Evolutionary conservation across 1,140 invertebrate genomes (phyloP), one percentile per base, ranked within the genome.

Genomic region (Ostrea denselamellosa): DNA sequence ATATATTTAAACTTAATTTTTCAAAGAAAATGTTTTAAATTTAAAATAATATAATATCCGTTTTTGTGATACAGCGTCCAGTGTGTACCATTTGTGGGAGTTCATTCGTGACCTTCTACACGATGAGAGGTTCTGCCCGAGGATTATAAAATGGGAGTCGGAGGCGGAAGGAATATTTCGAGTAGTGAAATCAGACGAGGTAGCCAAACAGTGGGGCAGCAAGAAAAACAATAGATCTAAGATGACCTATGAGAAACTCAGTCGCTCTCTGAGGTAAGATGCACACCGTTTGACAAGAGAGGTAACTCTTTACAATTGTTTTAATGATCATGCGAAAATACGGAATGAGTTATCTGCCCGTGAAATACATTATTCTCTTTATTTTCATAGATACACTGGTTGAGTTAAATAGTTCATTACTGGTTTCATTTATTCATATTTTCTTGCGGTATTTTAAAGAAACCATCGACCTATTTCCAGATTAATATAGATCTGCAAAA

Each of bases 221-320:
- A 94, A 95, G 92, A 98, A 98, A 93, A 93, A 93, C 25, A 97
- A 97, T 93, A 98, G 98, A 93, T 96, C 97, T 53, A 96, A 97
- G 93, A 98, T 98, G 98, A 98, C 97, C 34, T 99, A 98, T 93
- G 98, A 98, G 93, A 99, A 99, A 95, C 96, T 98, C 89, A 98
- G 97, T 95, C 94, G 98, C 91, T 98, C 98, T 8, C 98, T 99
- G 97, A 96, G 98, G 96, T 97, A 95, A 52, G 22, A 10, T 28
- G 56, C 7, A 7, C 14, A 3, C 7, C 12, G 0, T 62, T 19
- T 62, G 56, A 62, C 7, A 62, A 62, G 12, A 83, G 25, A 25
- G n/a, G 12, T 54, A 22, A 58, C 68, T 8, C 28, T 83, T 83
- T 5, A 28, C 19, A n/a, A n/a, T 34, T 9, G 2, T 51, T 51